Conservation (phyloP, 2,888 invertebrate genomes). For the Bombyx huttoni region DNA sequence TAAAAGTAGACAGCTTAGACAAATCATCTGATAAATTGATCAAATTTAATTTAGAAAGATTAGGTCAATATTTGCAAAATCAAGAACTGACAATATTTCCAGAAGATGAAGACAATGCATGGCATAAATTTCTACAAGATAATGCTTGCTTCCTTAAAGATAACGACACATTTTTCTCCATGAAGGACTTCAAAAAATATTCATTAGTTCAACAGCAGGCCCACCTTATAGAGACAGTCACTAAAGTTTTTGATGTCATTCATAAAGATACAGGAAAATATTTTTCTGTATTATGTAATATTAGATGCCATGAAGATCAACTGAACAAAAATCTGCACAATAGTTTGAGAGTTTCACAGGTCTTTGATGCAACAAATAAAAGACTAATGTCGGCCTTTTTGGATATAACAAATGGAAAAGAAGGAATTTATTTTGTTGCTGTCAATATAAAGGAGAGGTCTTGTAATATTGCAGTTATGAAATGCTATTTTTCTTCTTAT, state of each 20-base stretch:
- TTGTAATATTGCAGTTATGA: slow-evolving; percentile 57
- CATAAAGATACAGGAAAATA: slow-evolving; percentile 75
- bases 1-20: slow-evolving; percentile 37
- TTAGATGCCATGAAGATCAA: slow-evolving; percentile 61
- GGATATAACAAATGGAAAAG: slow-evolving; percentile 38
- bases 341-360: slow-evolving; percentile 57
- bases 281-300: slow-evolving; percentile 69
- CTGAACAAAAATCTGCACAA: slow-evolving; percentile 23
- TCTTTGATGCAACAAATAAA: slow-evolving; percentile 57
- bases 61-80: slow-evolving; percentile 92
- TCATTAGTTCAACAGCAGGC: slow-evolving; percentile 88
- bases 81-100: slow-evolving; percentile 79
- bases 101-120: slow-evolving; percentile 81
- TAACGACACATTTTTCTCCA: slow-evolving; percentile 78
- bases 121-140: slow-evolving; percentile 82
- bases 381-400: slow-evolving; percentile 67
- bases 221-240: slow-evolving; percentile 76
- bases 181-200: slow-evolving; percentile 79
- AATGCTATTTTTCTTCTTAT: slow-evolving; percentile 65
- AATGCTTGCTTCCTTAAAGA: slow-evolving; percentile 81
- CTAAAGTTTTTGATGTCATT: slow-evolving; percentile 78
- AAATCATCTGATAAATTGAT: slow-evolving; percentile 55
- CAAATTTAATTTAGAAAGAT: slow-evolving; percentile 87
- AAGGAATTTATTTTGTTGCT: slow-evolving; percentile 65
- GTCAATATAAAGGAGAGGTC: slow-evolving; percentile 50